A percentile compares a stretch with the other conserved stretches of the same genome.
phyloP scores from a whole-genome alignment of 2,888 invertebrate species.

The Aphrophora alni region DNA sequence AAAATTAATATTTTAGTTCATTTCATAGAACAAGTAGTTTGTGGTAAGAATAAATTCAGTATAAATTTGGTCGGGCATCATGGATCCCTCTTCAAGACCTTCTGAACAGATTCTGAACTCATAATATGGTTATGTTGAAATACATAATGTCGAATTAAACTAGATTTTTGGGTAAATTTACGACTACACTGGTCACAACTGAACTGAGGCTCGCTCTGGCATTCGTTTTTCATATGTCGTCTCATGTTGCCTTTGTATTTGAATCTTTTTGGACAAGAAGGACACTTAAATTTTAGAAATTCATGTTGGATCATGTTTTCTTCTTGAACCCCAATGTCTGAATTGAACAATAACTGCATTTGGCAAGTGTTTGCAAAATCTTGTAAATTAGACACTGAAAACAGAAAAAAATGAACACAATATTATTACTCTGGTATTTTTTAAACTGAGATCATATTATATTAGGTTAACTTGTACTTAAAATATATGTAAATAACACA shows the following conservation, averaged over 20 bases:
- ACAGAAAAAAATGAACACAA: neutral
- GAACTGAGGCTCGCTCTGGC: slow-evolving; percentile 59
- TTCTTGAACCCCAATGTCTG: neutral
- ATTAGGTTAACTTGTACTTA: no score
- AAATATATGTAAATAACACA: no score
- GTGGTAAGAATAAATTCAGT: no score
- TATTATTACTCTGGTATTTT: no score
- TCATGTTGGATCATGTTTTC: neutral
- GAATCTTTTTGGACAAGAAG: slow-evolving; percentile 57
- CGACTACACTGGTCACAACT: slow-evolving; percentile 58
- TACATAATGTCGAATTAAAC: slow-evolving; percentile 51
- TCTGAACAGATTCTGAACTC: no score
- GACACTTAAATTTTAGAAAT: slow-evolving; percentile 54
- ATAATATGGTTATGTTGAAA: slow-evolving; percentile 33
- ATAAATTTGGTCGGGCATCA: no score
- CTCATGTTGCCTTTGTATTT: slow-evolving; percentile 58
- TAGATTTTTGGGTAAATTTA: slow-evolving; percentile 57
- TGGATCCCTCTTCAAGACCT: no score
- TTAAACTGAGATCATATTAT: no score
- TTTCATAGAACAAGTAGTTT: no score
- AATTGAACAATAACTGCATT: neutral
- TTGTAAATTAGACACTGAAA: neutral
- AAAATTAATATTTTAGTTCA: no score
- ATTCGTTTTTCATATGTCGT: slow-evolving; percentile 60
- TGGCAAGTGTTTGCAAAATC: neutral